Evolutionary conservation across 2,797 vertebrate genomes (phyloP).

Genomic region (Spizella passerina): DNA sequence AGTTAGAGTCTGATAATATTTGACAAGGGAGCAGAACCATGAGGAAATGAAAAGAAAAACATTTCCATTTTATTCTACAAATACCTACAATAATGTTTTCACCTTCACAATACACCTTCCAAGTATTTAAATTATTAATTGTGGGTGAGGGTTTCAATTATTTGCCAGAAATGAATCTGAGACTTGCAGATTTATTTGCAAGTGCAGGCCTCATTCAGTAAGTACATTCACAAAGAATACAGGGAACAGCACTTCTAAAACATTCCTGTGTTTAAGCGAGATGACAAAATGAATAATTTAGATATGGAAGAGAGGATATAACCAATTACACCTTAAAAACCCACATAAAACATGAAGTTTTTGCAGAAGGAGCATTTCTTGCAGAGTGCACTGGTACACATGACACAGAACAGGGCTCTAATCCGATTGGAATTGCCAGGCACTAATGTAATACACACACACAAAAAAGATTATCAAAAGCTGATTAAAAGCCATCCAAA

Average conservation of each 20-base stretch:
- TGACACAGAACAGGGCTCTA: not conserved
- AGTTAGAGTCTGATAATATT: not conserved
- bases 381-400: not conserved
- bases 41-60: not conserved
- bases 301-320: not conserved
- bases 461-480: conserved; percentile 59
- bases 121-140: not conserved
- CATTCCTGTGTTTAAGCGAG: not conserved
- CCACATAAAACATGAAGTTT: not conserved
- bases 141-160: not conserved
- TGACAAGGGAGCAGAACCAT: conserved; percentile 28
- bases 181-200: not conserved
- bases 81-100: not conserved
- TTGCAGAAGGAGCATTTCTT: not conserved
- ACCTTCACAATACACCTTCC: not conserved
- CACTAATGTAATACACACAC: conserved; percentile 58
- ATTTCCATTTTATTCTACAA: not conserved
- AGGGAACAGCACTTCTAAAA: not conserved
- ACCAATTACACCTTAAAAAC: not conserved
- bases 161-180: not conserved
- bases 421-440: conserved; percentile 48
- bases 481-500: conserved; percentile 70
- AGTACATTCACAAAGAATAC: not conserved
- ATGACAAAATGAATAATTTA: not conserved
- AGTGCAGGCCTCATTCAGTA: not conserved